Evolutionary conservation across 2,113 vertebrate genomes (phyloP).

Genomic region (Prionailurus viverrinus): DNA sequence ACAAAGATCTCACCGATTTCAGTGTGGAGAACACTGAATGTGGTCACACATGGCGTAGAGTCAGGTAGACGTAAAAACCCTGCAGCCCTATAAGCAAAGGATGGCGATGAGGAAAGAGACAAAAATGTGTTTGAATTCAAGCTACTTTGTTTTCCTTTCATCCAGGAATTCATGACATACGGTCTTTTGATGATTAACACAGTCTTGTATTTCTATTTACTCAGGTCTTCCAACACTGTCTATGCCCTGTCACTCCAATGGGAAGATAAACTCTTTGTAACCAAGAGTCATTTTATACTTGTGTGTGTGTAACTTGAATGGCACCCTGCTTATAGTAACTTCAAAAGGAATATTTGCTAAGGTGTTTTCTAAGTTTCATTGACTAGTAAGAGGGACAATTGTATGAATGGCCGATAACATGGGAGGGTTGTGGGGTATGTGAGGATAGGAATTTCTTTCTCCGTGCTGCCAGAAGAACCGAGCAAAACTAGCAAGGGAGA

Average conservation of each 20-base stretch:
- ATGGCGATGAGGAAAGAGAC: neutral
- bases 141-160: neutral
- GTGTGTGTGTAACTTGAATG: neutral
- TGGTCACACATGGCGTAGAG: neutral
- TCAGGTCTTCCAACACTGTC: neutral
- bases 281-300: neutral
- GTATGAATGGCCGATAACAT: neutral
- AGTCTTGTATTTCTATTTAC: neutral
- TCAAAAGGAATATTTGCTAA: neutral
- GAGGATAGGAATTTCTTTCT: neutral
- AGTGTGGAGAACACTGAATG: neutral
- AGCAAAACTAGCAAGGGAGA: neutral
- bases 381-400: neutral
- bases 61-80: neutral
- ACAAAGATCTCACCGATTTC: neutral
- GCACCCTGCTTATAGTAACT: neutral
- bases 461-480: neutral
- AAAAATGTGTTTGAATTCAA: neutral
- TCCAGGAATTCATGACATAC: neutral
- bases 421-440: neutral
- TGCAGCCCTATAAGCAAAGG: neutral
- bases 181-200: neutral
- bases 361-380: neutral
- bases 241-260: neutral
- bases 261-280: neutral